Base-by-base conservation (phyloP, 2,888 invertebrate species). In the Rhogogaster chlorosoma region DNA sequence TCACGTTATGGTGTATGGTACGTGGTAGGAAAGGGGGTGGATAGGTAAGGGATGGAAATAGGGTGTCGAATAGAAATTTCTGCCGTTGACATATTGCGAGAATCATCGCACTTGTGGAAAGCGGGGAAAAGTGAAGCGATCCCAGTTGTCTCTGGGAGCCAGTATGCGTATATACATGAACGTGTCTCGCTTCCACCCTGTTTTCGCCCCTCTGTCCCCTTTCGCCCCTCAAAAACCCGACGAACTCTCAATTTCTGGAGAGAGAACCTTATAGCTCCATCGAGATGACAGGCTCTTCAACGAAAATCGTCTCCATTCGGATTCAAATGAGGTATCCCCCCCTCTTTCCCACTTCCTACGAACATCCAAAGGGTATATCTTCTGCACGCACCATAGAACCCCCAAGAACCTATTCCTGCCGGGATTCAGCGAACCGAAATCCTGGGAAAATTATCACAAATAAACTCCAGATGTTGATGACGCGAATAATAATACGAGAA, bases 261-360 rank as follows among this genome's bases (percentile, higher is more conserved):
- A 75, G 75, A 75, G 75, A 75, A 45, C 75, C 45, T 53, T 18
- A 10, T 22, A 22, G 22, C 61, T 61, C 61, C 22, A 26, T 22
- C 61, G 32, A 70, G 36, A 89, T 90, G 91, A 92, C 91, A 91
- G 87, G 89, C 89, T 91, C 90, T 90, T 91, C 90, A 89, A 89
- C 90, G 91, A 92, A 91, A 91, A 91, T 91, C 92, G 91, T 91
- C 91, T 91, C 92, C 91, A 93, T 93, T 93, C 92, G 92, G 90
- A 93, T 93, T 93, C 93, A 93, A 93, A 93, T 93, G 92, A 93
- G 92, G 87, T 89, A 9, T 22, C 57, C 90, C 91, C 29, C 49
- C 15, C 49, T 77, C 75, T 42, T 3, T 71, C 42, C 45, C 29
- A 61, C 10, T 26, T 22, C 42, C 53, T 18, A 42, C 18, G 53